These are phyloP conservation scores for Agrochola litura DNA, from an alignment of 2,888 invertebrate genomes.

Conservation along the genomic window DNA sequence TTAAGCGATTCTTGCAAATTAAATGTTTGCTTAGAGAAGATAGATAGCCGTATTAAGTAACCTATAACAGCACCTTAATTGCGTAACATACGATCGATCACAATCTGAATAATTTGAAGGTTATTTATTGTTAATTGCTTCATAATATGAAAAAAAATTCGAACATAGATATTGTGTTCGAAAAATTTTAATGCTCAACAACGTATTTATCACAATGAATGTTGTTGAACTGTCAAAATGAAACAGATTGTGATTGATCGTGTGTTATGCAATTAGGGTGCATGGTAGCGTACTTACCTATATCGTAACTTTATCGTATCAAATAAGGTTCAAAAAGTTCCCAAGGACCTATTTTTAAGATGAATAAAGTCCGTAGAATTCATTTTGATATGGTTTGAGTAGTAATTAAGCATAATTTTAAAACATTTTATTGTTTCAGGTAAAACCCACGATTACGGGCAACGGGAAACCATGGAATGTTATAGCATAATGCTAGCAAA, in stretches of 20 bases:
- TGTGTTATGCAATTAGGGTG: no score
- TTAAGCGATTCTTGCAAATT: not conserved
- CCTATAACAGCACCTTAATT: not conserved
- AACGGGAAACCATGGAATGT: constrained; percentile 92
- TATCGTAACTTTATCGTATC: not conserved
- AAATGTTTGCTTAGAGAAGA: not conserved
- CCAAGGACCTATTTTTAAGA: not conserved
- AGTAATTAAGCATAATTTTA: not conserved
- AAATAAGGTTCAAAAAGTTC: not conserved
- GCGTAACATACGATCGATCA: no score
- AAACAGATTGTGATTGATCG: no score
- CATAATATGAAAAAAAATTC: no score
- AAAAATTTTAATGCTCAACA: no score
- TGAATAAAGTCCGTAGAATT: not conserved
- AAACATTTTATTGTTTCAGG: constrained; percentile 78
- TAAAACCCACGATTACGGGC: constrained; percentile 88
- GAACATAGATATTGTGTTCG: no score
- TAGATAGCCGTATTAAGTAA: not conserved
- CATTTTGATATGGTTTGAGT: not conserved
- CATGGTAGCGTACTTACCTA: not conserved
- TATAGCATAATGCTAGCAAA: constrained; percentile 75
- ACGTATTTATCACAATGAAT: no score
- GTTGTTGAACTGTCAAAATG: no score
- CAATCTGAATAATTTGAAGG: no score
- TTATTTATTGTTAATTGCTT: no score